A percentile compares a stretch with the other conserved stretches of the same genome.
phyloP scores from a whole-genome alignment of 2,888 invertebrate genomes.

The Rotaria magnacalcarata region DNA sequence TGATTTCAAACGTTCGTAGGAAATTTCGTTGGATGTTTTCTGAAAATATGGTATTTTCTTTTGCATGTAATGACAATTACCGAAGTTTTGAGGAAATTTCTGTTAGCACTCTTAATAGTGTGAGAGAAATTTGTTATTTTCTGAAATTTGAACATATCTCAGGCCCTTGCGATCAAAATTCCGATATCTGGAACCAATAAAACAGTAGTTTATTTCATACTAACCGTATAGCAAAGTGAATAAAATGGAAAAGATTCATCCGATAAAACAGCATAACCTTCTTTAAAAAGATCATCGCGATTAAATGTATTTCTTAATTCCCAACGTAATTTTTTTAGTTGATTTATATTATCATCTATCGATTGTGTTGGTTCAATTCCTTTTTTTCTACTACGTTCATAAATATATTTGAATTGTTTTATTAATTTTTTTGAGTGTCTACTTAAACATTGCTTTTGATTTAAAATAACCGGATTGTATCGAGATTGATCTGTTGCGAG shows the following conservation, averaged over 20 bases:
- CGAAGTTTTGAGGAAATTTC: no score
- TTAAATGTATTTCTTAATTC: conserved; percentile 30
- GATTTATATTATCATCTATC: neutral
- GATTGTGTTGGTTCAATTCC: neutral
- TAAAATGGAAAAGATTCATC: conserved; percentile 30
- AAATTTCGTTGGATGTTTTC: no score
- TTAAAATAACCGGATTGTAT: neutral
- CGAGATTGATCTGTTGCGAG: neutral
- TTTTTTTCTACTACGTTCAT: neutral
- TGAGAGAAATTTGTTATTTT: no score
- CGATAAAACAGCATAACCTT: conserved; percentile 18
- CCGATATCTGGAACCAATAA: no score
- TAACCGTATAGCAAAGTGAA: conserved; percentile 31
- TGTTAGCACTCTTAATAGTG: no score
- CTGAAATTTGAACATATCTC: no score
- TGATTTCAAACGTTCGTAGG: no score
- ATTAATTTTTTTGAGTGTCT: neutral
- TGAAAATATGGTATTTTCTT: no score
- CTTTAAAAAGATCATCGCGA: neutral
- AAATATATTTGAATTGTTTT: neutral
- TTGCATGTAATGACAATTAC: no score
- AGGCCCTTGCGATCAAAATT: no score
- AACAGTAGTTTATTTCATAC: neutral
- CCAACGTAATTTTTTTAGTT: neutral
- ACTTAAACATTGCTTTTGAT: neutral